Percentiles rank a stretch among this genome's conserved stretches.
Evolutionary conservation across 2,113 vertebrate genomes (phyloP).

Genomic region (Protobothrops flavoviridis): DNA sequence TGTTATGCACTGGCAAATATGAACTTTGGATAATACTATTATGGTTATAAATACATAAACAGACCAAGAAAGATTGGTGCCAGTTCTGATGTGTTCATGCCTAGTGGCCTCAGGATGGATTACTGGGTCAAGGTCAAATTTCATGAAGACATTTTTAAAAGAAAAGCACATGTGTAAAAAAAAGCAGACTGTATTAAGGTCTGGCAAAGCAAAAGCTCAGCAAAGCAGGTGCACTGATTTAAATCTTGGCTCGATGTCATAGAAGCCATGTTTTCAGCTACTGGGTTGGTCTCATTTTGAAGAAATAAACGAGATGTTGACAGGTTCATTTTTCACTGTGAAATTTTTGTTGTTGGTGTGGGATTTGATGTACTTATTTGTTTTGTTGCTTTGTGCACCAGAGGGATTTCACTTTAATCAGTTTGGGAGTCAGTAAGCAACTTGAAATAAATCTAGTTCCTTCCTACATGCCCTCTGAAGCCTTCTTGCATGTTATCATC

Average conservation of each 20-base stretch:
- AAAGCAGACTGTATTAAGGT: neutral
- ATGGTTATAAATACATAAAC: conserved; percentile 24
- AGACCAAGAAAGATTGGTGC: neutral
- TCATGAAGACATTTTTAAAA: neutral
- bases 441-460: conserved; percentile 12
- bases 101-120: neutral
- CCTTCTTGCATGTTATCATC: neutral
- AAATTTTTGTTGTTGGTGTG: neutral
- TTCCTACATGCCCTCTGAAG: neutral
- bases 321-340: neutral
- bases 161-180: neutral
- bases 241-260: neutral
- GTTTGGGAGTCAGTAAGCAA: neutral
- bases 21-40: conserved; percentile 21
- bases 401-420: conserved; percentile 8
- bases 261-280: neutral
- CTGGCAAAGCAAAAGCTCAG: neutral
- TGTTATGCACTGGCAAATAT: conserved; percentile 4
- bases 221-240: neutral
- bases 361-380: neutral
- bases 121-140: neutral
- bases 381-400: neutral
- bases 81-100: conserved; percentile 13
- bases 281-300: neutral
- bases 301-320: conserved; percentile 6